Percentiles rank a stretch among this genome's conserved stretches.
These are phyloP conservation scores for Falco columbarius DNA, from an alignment of 2,797 vertebrate genomes.

Conservation along the genomic window DNA sequence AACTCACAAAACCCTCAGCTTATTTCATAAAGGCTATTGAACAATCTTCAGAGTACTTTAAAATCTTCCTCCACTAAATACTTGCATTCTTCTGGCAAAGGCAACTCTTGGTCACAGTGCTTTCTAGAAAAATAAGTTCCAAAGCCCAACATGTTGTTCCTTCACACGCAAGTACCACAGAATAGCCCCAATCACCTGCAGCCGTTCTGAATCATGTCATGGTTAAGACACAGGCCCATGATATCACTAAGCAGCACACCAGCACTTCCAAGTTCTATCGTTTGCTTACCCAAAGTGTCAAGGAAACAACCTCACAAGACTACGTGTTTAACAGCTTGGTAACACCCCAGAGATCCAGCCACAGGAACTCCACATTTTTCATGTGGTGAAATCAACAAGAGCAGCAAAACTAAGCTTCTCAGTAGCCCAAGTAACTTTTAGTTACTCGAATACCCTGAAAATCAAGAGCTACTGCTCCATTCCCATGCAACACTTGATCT, in stretches of 20 bases:
- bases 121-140: not conserved
- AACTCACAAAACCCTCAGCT: not conserved
- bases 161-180: not conserved
- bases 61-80: not conserved
- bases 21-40: not conserved
- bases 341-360: not conserved
- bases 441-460: not conserved
- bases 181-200: not conserved
- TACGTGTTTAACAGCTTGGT: not conserved
- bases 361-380: not conserved
- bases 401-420: not conserved
- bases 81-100: not conserved
- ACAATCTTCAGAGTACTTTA: not conserved
- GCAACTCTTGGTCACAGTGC: not conserved
- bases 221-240: not conserved
- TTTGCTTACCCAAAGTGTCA: not conserved
- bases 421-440: not conserved
- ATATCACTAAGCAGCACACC: not conserved
- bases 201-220: not conserved
- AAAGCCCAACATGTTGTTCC: not conserved
- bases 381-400: not conserved
- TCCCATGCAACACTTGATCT: not conserved
- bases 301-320: not conserved
- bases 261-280: not conserved
- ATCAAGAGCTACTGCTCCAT: not conserved